Percentiles rank a stretch among this genome's conserved stretches.
phyloP scores from a whole-genome alignment of 2,888 invertebrate genomes.

The Leucophenga montana region DNA sequence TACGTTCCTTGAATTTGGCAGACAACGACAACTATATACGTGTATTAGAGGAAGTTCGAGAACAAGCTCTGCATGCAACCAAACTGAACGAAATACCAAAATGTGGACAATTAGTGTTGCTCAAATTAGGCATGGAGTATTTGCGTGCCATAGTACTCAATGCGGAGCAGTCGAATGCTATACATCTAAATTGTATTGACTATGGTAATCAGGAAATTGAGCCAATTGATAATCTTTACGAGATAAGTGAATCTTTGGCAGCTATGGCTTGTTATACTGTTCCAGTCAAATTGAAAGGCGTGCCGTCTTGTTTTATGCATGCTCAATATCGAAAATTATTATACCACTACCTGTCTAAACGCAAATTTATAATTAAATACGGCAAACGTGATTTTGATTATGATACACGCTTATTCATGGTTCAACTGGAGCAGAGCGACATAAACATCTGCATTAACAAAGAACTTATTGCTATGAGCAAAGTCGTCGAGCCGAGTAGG shows the following conservation, averaged over 20 bases:
- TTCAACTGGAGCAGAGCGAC: slow-evolving; percentile 56
- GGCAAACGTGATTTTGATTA: slow-evolving; percentile 49
- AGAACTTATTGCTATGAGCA: slow-evolving; percentile 52
- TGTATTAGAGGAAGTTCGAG: slow-evolving; percentile 47
- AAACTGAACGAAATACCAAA: slow-evolving; percentile 53
- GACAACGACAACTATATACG: slow-evolving; percentile 59
- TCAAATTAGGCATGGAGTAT: slow-evolving; percentile 54
- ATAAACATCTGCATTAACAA: slow-evolving; percentile 63
- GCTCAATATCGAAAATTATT: slow-evolving; percentile 48
- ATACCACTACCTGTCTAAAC: slow-evolving; percentile 51
- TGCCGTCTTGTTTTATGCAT: slow-evolving; percentile 58
- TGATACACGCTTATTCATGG: slow-evolving; percentile 51
- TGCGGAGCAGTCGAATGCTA: slow-evolving; percentile 50
- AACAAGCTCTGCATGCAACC: slow-evolving; percentile 33
- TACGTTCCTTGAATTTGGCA: slow-evolving; percentile 60
- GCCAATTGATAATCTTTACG: slow-evolving; percentile 54
- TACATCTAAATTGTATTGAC: slow-evolving; percentile 65
- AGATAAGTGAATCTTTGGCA: slow-evolving; percentile 53
- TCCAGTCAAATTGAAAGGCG: slow-evolving; percentile 63
- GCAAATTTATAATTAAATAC: slow-evolving; percentile 58
- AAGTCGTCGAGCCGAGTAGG: slow-evolving; percentile 50
- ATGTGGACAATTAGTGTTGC: slow-evolving; percentile 63
- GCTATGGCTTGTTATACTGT: slow-evolving; percentile 58
- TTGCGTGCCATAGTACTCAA: slow-evolving; percentile 67
- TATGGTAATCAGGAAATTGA: slow-evolving; percentile 66